Base-by-base conservation (phyloP, 2,797 vertebrate genomes). In the Balearica regulorum region DNA sequence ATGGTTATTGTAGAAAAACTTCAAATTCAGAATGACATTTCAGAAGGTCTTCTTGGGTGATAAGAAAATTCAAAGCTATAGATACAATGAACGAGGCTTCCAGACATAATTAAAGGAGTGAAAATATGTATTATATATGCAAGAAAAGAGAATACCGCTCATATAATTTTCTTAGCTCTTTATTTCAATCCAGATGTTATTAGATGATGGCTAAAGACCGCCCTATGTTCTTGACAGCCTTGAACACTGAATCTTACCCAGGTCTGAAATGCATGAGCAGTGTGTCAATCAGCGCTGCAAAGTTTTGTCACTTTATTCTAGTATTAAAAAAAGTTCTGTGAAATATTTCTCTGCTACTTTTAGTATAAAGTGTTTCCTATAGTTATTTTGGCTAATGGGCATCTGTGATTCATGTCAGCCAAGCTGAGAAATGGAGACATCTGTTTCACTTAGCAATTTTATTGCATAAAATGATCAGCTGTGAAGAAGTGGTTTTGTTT, bases 401-500 rank as follows among this genome's bases (percentile, higher is more conserved):
- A 95, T 94, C 86, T 96, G 89, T 89, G 92, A 94, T 90, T 96
- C 83, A 87, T 60, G 57, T 79, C 92, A 96, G 88, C 86, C 93
- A 96, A 92, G 39, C 35, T 81, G 71, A 94, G 84, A 95, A 96
- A 93, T 35, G 13, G 66, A 97, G 88, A 96, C 93, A 97, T 96
- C 93, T 96, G 94, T 89, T 97, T 96, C 92, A 90, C 87, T 96
- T 93, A 94, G 71, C 78, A 95, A 89, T 96, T 95, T 89, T 58
- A 80, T 79, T 5, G 19, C 87, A 89, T 37, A 81, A 96, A 97
- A 95, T 91, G 60, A 96, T 96, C 92, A 94, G 68, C 92, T 96
- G 90, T 93, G 83, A 97, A 96, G 92, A 94, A 85, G 95, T 90
- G 73, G 73, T 81, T 97, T 97, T 96, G 89, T 95, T 96, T 96